Conservation (phyloP, 2,888 invertebrate species). For the Chymomyza procnemis region DNA sequence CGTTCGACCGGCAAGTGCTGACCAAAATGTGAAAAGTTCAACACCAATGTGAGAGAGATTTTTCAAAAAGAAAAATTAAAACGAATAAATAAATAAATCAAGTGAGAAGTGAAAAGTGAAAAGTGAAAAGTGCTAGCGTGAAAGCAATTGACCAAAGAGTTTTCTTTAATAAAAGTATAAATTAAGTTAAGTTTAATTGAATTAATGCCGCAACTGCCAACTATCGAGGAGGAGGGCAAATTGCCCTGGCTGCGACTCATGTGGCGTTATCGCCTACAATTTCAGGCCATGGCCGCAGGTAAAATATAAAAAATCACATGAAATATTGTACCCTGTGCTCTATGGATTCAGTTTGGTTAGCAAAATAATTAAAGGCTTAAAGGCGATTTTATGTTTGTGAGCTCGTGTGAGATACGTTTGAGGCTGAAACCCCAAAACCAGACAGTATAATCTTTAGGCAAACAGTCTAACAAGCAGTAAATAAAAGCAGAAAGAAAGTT, state of each 20-base stretch:
- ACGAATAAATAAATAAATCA: conserved; percentile 18
- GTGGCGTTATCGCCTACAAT: conserved; percentile 69
- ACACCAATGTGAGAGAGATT: background rate
- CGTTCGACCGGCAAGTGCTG: conserved; percentile 23
- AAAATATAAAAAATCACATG: conserved; percentile 8
- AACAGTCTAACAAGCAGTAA: too few relatives aligned
- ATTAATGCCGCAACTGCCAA: conserved; percentile 60
- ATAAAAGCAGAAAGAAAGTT: too few relatives aligned
- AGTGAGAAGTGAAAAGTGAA: conserved; percentile 27
- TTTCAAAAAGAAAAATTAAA: conserved; percentile 24
- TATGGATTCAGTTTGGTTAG: background rate
- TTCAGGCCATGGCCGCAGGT: conserved; percentile 71
- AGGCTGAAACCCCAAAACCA: too few relatives aligned
- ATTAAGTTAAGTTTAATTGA: conserved; percentile 13
- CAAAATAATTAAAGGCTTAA: background rate
- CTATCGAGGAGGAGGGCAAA: conserved; percentile 66
- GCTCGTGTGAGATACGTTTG: too few relatives aligned
- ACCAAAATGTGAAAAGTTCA: background rate
- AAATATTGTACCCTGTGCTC: background rate
- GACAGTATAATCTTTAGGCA: too few relatives aligned
- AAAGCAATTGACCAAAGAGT: background rate
- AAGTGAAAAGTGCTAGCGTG: too few relatives aligned
- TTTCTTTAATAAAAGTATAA: background rate
- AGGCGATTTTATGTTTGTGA: too few relatives aligned
- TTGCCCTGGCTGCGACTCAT: conserved; percentile 58